Evolutionary conservation across 2,797 vertebrate species (phyloP).

Genomic region (Megaceryle alcyon): DNA sequence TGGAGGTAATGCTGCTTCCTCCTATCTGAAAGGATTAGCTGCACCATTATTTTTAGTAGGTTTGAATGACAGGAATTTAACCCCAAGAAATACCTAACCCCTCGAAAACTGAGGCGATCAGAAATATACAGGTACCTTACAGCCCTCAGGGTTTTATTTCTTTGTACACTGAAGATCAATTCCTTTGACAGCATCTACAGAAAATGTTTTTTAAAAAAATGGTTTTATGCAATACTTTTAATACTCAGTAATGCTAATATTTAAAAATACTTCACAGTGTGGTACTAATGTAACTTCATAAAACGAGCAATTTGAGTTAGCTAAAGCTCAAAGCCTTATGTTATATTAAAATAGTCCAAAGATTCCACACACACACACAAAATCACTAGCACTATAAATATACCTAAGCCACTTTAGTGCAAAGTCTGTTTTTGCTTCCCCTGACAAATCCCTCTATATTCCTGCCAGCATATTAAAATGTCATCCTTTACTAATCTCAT

Average conservation of each 20-base stretch:
- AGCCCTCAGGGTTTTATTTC: constrained; percentile 38
- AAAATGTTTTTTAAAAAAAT: constrained; percentile 46
- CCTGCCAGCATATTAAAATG: constrained; percentile 54
- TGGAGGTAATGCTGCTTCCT: constrained; percentile 40
- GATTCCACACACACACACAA: constrained; percentile 42
- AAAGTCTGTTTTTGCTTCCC: constrained; percentile 47
- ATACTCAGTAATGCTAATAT: constrained; percentile 50
- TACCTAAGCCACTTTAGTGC: constrained; percentile 60
- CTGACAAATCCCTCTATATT: constrained; percentile 64
- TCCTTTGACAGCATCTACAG: constrained; percentile 52
- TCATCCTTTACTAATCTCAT: constrained; percentile 64
- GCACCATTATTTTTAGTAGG: constrained; percentile 32
- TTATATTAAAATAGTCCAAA: constrained; percentile 60
- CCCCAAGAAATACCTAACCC: constrained; percentile 49
- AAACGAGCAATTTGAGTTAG: constrained; percentile 48
- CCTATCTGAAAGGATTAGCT: constrained; percentile 26
- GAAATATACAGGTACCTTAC: constrained; percentile 43
- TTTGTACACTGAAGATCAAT: constrained; percentile 54
- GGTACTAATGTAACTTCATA: constrained; percentile 55
- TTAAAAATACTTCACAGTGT: constrained; percentile 68
- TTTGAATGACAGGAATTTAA: constrained; percentile 27
- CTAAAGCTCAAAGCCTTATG: constrained; percentile 59
- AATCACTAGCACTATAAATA: constrained; percentile 59
- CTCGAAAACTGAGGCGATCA: constrained; percentile 24
- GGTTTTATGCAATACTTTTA: constrained; percentile 45